Percentiles rank a stretch among this genome's conserved stretches.
These are phyloP conservation scores for Choristoneura rosaceana DNA, from an alignment of 2,888 invertebrate species.

Conservation along the genomic window DNA sequence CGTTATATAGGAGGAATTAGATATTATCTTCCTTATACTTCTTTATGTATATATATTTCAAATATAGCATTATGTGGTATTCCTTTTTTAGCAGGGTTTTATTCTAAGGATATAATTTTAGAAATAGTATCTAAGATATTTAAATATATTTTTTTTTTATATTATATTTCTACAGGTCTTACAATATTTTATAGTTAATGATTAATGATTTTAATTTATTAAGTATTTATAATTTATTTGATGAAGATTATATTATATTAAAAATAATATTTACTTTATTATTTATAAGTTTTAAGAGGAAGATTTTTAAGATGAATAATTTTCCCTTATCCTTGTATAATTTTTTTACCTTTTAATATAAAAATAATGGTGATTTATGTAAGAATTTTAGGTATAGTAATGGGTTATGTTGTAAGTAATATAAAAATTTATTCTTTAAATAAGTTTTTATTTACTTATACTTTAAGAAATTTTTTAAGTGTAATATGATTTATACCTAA, in stretches of 20 bases:
- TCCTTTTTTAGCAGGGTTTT: constrained; percentile 88
- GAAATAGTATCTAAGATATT: constrained; percentile 81
- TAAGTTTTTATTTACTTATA: constrained; percentile 70
- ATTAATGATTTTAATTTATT: constrained; percentile 78
- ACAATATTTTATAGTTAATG: constrained; percentile 84
- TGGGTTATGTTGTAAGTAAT: constrained; percentile 76
- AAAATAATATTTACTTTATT: constrained; percentile 79
- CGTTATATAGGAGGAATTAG: no score
- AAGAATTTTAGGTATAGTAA: constrained; percentile 68
- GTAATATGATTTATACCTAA: constrained; percentile 86
- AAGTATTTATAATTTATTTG: constrained; percentile 77
- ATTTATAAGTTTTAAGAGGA: constrained; percentile 81
- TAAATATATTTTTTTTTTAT: constrained; percentile 84
- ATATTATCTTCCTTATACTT: no score
- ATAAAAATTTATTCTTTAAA: constrained; percentile 71
- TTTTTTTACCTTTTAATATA: constrained; percentile 81
- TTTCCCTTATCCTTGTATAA: constrained; percentile 80
- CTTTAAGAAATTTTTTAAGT: constrained; percentile 64
- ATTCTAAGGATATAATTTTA: constrained; percentile 87
- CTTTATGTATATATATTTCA: constrained; percentile 85
- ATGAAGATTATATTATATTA: constrained; percentile 79
- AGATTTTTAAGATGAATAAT: constrained; percentile 83
- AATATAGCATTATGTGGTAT: constrained; percentile 87
- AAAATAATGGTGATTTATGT: constrained; percentile 84
- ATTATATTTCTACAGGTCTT: constrained; percentile 85